phyloP scores from a whole-genome alignment of 2,797 vertebrate species.

The Eulemur rubriventer region DNA sequence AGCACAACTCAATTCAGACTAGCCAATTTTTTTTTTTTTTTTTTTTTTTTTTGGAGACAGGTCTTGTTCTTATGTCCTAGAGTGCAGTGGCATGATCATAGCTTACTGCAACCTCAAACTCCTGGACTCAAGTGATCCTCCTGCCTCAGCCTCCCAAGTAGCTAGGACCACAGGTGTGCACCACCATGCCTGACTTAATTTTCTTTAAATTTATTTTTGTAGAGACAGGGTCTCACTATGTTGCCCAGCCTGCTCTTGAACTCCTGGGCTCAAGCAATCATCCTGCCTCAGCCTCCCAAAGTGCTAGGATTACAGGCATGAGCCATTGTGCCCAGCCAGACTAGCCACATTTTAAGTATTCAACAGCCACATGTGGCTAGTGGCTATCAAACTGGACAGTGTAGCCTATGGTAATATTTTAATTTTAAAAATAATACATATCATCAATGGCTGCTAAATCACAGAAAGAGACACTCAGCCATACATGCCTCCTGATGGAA shows the following conservation, averaged over 20 bases:
- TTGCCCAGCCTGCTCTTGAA: neutral
- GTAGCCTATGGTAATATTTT: neutral
- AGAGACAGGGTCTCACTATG: neutral
- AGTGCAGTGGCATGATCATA: neutral
- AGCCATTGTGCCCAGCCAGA: neutral
- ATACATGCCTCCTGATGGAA: neutral
- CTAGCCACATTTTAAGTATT: slow-evolving; percentile 23
- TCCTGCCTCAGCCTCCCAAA: neutral
- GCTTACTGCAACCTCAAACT: neutral
- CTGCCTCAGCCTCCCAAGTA: neutral
- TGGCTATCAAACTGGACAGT: neutral
- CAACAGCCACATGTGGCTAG: neutral
- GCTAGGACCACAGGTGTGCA: neutral
- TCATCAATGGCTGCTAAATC: slow-evolving; percentile 7
- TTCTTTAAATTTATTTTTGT: neutral
- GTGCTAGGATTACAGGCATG: neutral
- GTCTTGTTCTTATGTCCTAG: neutral
- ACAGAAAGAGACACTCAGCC: neutral
- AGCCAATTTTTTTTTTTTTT: neutral
- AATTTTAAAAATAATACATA: slow-evolving; percentile 32
- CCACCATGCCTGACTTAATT: neutral
- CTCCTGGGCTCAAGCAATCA: neutral
- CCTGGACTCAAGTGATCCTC: neutral
- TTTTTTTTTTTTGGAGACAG: too few relatives aligned
- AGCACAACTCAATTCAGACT: slow-evolving; percentile 48